Base-by-base conservation (phyloP, 2,113 vertebrate species). In the Carlito syrichta region DNA sequence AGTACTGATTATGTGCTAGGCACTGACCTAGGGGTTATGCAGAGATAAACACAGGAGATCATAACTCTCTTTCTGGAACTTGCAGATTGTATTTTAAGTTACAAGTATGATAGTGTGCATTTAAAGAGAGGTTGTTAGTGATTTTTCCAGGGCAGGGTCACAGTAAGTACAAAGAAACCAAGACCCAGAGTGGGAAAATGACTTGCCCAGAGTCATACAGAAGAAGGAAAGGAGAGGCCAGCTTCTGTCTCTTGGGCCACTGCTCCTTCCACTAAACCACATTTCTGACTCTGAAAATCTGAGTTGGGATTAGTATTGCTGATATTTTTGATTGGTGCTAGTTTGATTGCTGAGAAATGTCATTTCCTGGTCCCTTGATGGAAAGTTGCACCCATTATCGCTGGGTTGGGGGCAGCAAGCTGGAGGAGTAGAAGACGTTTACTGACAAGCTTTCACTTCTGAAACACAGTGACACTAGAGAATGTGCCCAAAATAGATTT, bases 41-140 rank as follows among this genome's bases (percentile, higher is more conserved):
- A 22, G 43, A 82, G 32, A 9, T 20, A 73, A 43, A 22, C 19
- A 19, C 3, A 27, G 5, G 38, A n/a, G 30, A 11, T 22, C 48
- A 32, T 1, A n/a, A n/a, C n/a, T 69, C 66, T 43, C 40, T 85
- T 73, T 52, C n/a, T 92, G 68, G 50, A 56, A 68, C 56, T 66
- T 17, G 25, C 1, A 13, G 17, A 23, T 58, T 35, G 14, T n/a
- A n/a, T 1, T 56, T 63, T 38, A 69, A 56, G 52, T 45, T 22
- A 20, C 3, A 43, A 45, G 43, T 52, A 35, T 6, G 30, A 12
- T 0, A 69, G 1, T 0, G 0, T 43, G 20, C 4, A 13, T 76
- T 73, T 14, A 74, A 30, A n/a, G n/a, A 63, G 54, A 78, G n/a
- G 54, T 14, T 5, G 38, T 11, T 27, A 11, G 43, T 23, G 35